A percentile compares a stretch with the other conserved stretches of the same genome.
These are phyloP conservation scores for Micronycteris hirsuta DNA, from an alignment of 2,113 vertebrate species.

Conservation along the genomic window DNA sequence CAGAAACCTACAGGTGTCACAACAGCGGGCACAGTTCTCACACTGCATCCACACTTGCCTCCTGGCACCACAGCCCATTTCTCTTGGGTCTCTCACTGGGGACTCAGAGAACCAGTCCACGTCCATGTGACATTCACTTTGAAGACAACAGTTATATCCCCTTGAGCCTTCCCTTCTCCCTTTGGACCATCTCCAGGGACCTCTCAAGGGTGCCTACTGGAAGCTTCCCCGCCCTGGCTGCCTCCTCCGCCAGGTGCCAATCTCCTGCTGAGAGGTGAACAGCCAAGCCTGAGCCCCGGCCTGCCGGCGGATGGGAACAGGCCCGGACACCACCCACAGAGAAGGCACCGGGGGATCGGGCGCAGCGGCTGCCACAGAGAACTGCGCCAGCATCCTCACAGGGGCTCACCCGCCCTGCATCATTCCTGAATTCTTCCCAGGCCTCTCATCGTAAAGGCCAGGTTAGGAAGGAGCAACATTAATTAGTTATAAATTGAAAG, in stretches of 20 bases:
- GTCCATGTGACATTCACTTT: not conserved
- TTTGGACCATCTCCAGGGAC: not conserved
- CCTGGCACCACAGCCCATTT: not conserved
- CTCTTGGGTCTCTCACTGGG: not conserved
- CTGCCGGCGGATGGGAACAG: not conserved
- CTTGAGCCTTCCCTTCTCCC: not conserved
- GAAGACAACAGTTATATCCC: not conserved
- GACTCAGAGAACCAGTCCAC: not conserved
- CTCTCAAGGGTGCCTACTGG: not conserved
- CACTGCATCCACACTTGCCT: not conserved
- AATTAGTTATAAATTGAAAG: slow-evolving; percentile 80
- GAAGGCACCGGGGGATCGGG: not conserved
- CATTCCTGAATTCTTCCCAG: not conserved
- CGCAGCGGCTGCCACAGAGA: not conserved
- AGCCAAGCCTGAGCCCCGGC: not conserved
- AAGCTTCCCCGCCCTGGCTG: not conserved
- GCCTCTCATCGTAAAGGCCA: slow-evolving; percentile 58
- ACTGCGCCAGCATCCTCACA: accelerated
- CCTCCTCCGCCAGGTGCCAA: not conserved
- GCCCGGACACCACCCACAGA: not conserved
- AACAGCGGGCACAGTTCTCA: not conserved
- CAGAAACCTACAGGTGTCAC: not conserved
- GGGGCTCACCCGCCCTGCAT: not conserved
- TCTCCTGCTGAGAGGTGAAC: not conserved
- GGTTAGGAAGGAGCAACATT: slow-evolving; percentile 65